These are phyloP conservation scores for Blastobasis lacticolella DNA, from an alignment of 2,888 invertebrate species.

Conservation along the genomic window DNA sequence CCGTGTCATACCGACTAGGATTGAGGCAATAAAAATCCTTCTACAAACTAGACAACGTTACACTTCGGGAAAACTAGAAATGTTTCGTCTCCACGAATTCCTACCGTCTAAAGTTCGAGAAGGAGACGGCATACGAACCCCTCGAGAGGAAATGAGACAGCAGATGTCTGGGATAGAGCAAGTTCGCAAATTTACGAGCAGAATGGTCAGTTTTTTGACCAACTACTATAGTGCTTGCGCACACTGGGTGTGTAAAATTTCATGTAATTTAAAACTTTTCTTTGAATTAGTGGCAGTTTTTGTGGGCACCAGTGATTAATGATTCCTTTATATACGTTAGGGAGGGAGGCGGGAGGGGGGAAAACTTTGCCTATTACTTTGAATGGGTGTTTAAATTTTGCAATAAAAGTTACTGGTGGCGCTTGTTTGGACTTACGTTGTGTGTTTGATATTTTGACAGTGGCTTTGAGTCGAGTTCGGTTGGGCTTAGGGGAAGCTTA, in stretches of 20 bases:
- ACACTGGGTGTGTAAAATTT: slow-evolving; percentile 33
- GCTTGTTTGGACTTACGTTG: slow-evolving; percentile 31
- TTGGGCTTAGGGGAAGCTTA: slow-evolving; percentile 18
- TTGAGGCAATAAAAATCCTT: slow-evolving; percentile 14
- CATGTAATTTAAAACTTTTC: slow-evolving; percentile 38
- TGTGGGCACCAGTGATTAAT: slow-evolving; percentile 35
- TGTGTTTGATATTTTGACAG: slow-evolving; percentile 51
- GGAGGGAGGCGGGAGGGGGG: slow-evolving; percentile 6
- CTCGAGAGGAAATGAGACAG: slow-evolving; percentile 26
- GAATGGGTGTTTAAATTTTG: slow-evolving; percentile 55
- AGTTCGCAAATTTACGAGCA: slow-evolving; percentile 37
- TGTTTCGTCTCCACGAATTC: slow-evolving; percentile 14
- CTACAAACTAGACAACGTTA: slow-evolving; percentile 10
- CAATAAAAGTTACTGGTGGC: slow-evolving; percentile 43
- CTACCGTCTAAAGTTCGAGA: slow-evolving; percentile 14
- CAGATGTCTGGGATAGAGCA: slow-evolving; percentile 36
- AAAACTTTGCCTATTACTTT: slow-evolving; percentile 53
- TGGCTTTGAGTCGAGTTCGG: slow-evolving; percentile 29
- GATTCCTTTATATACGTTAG: slow-evolving; percentile 22
- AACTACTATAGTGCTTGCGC: slow-evolving; percentile 24
- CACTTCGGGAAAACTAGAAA: slow-evolving; percentile 6
- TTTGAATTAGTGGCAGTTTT: slow-evolving; percentile 35
- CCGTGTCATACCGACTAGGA: neutral
- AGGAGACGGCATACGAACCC: slow-evolving; percentile 23
- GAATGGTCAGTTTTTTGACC: slow-evolving; percentile 34